Conservation (phyloP, 2,888 invertebrate species). For the Synanthedon vespiformis region DNA sequence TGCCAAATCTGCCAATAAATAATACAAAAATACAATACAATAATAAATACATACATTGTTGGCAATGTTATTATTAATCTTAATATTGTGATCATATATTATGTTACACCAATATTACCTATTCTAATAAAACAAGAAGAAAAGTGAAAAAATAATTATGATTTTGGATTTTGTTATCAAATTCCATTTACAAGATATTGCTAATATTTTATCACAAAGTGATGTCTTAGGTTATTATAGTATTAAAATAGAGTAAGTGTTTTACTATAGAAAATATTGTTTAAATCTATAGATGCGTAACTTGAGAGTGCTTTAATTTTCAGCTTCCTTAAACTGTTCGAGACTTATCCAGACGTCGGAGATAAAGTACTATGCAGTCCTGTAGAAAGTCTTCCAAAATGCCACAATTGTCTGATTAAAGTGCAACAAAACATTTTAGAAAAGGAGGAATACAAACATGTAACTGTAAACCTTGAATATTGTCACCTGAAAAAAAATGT, state of each 20-base stretch:
- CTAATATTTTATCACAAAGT: slow-evolving; percentile 70
- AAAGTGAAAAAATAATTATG: slow-evolving; percentile 19
- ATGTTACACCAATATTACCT: too few relatives aligned
- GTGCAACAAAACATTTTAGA: slow-evolving; percentile 71
- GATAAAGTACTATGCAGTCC: slow-evolving; percentile 76
- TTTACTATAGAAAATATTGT: neutral
- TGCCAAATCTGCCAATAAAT: too few relatives aligned
- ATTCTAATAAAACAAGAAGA: too few relatives aligned
- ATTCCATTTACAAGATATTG: slow-evolving; percentile 72
- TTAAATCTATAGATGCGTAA: neutral
- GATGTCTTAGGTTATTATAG: slow-evolving; percentile 74
- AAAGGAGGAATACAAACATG: slow-evolving; percentile 36
- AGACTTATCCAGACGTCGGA: slow-evolving; percentile 75
- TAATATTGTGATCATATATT: too few relatives aligned
- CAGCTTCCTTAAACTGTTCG: slow-evolving; percentile 79
- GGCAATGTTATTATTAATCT: too few relatives aligned
- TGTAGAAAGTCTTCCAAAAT: slow-evolving; percentile 70
- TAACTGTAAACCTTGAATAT: slow-evolving; percentile 31
- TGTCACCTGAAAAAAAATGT: slow-evolving; percentile 72
- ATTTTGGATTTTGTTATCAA: slow-evolving; percentile 69
- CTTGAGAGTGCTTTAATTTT: slow-evolving; percentile 18
- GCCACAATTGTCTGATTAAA: slow-evolving; percentile 72
- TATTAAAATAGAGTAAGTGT: slow-evolving; percentile 77
- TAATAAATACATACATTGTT: too few relatives aligned
- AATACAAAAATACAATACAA: too few relatives aligned